Base-by-base conservation (phyloP, 2,797 vertebrate species). In the Glossophaga mutica region DNA sequence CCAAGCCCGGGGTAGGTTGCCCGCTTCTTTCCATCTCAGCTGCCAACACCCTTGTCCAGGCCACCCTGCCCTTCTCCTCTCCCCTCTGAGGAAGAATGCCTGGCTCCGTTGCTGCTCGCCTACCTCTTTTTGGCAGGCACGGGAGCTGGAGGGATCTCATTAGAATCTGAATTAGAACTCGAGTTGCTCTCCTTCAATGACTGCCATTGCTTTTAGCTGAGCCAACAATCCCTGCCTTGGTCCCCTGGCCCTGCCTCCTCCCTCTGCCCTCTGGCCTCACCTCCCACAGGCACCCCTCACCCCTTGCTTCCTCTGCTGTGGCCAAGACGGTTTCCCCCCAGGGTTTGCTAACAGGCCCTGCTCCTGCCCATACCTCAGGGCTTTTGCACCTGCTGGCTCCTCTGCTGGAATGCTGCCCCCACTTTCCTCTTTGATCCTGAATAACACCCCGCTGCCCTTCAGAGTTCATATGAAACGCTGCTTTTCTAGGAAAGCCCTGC, bases 311-410 rank as follows among this genome's bases (percentile, higher is more conserved):
- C 46, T n/a, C 32, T 52, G 44, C 32, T 39, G 14, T 32, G 62
- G 62, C 37, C 4, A 39, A 3, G 7, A 1, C 2, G 8, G 1
- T 44, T 34, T 44, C 16, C 12, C 26, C 62, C 6, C 5, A 3
- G 62, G 29, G 37, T 62, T 12, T 42, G 24, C 34, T 6, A 16
- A 59, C 0, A 59, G 83, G 50, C 50, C 77, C 21, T 0, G 8
- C 2, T 42, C 32, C 22, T 14, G 12, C 46, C 44, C 59, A 32
- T 0, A 21, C 21, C 67, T 19, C n/a, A 48, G 39, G 46, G 22
- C 29, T 42, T 39, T 62, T 59, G 71, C 21, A 21, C 37, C 3
- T 3, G 9, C 19, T 55, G 46, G 39, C 57, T 59, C 11, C 34
- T 48, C n/a, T 4, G 1, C 76, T 6, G 26, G 22, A 81, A 48